phyloP scores from a whole-genome alignment of 2,888 invertebrate genomes.

The Coenonympha glycerion region DNA sequence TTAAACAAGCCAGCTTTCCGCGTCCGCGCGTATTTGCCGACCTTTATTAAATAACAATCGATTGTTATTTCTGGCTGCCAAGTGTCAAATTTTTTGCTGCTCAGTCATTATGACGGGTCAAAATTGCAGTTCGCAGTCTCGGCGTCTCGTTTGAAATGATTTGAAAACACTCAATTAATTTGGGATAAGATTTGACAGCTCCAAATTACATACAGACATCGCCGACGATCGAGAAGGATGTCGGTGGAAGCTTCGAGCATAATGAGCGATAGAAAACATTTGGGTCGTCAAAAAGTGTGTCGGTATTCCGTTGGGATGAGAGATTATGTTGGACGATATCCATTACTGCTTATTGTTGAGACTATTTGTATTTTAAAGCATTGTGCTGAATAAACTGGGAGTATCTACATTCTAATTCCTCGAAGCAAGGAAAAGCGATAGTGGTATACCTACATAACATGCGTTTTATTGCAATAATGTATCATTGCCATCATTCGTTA shows the following conservation, averaged over 20 bases:
- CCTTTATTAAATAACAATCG: constrained; percentile 62
- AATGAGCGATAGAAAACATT: constrained; percentile 19
- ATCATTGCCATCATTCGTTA: too few relatives aligned
- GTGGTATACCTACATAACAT: too few relatives aligned
- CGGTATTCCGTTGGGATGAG: background rate
- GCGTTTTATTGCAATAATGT: too few relatives aligned
- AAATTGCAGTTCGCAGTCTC: constrained; percentile 48
- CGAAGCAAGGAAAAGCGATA: too few relatives aligned
- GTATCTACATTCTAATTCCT: too few relatives aligned
- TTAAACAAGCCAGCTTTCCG: constrained; percentile 22
- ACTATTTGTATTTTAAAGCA: constrained; percentile 27
- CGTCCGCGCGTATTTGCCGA: constrained; percentile 41
- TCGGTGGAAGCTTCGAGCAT: constrained; percentile 5
- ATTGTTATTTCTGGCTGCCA: constrained; percentile 48
- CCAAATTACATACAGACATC: constrained; percentile 55
- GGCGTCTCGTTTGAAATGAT: constrained; percentile 43
- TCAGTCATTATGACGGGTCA: constrained; percentile 59
- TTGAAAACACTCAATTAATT: constrained; percentile 61
- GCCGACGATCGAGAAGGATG: constrained; percentile 35
- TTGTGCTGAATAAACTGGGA: too few relatives aligned
- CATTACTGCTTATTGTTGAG: constrained; percentile 38
- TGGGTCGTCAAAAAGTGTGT: constrained; percentile 12
- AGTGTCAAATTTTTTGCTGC: constrained; percentile 65
- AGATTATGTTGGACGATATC: constrained; percentile 29
- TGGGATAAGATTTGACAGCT: constrained; percentile 61